Evolutionary conservation across 2,113 vertebrate genomes (phyloP).

Genomic region (Hypomesus transpacificus): DNA sequence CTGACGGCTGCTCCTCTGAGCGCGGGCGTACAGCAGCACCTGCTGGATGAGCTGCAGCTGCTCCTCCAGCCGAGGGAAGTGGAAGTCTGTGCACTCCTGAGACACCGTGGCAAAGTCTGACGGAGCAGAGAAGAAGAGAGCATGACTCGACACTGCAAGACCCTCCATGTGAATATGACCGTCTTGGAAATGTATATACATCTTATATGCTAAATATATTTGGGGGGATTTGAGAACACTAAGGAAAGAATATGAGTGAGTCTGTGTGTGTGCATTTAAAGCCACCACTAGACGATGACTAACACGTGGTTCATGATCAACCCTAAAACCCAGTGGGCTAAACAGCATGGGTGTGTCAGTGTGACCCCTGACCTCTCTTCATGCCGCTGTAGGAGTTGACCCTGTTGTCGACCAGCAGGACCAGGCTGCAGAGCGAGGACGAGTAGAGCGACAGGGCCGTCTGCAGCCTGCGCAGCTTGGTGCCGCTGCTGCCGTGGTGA

Average conservation of each 20-base stretch:
- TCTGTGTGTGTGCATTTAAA: too few relatives aligned
- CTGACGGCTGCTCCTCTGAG: slow-evolving; percentile 82
- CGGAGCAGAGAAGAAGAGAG: not conserved
- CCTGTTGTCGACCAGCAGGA: slow-evolving; percentile 92
- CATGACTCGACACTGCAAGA: too few relatives aligned
- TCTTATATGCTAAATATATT: too few relatives aligned
- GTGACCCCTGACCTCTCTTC: slow-evolving; percentile 82
- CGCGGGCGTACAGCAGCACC: slow-evolving; percentile 89
- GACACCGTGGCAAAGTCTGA: slow-evolving; percentile 94
- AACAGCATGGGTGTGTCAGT: not conserved
- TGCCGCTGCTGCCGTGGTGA: slow-evolving; percentile 81
- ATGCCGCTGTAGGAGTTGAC: slow-evolving; percentile 97
- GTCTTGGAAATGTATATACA: too few relatives aligned
- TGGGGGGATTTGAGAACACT: too few relatives aligned
- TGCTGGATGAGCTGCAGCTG: slow-evolving; percentile 93
- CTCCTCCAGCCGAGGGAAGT: slow-evolving; percentile 87
- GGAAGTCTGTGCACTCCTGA: slow-evolving; percentile 96
- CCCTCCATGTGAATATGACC: too few relatives aligned
- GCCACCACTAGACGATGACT: not conserved
- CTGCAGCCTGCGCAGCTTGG: slow-evolving; percentile 89
- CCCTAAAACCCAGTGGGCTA: too few relatives aligned
- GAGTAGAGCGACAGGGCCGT: slow-evolving; percentile 95
- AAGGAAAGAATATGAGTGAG: not conserved
- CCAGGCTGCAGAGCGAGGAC: slow-evolving; percentile 88
- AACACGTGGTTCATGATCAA: too few relatives aligned